Percentiles rank a stretch among this genome's conserved stretches.
Evolutionary conservation across 1,140 invertebrate genomes (phyloP).

Genomic region (Bombus waltoni): DNA sequence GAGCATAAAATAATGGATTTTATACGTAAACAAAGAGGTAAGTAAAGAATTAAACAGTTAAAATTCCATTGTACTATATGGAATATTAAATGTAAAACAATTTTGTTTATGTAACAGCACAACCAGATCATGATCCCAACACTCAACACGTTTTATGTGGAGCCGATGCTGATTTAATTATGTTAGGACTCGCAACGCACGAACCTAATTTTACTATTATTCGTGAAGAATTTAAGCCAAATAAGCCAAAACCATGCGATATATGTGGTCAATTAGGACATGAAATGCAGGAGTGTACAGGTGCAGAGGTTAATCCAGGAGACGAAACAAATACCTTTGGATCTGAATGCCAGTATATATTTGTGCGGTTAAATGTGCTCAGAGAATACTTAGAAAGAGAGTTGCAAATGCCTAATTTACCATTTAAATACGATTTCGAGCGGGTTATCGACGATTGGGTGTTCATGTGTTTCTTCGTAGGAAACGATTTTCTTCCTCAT

Average conservation of each 20-base stretch:
- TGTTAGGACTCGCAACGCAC: conserved; percentile 99
- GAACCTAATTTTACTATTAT: conserved; percentile 99
- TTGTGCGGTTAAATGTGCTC: conserved; percentile 95
- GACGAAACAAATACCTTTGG: conserved; percentile 85
- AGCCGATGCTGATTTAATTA: conserved; percentile 99
- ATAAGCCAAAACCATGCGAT: conserved; percentile 97
- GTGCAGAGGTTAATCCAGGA: conserved; percentile 83
- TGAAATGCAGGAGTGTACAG: conserved; percentile 97
- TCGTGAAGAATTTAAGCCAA: conserved; percentile 99
- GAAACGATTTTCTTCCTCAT: conserved; percentile 99
- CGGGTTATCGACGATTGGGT: conserved; percentile 99
- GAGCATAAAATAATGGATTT: conserved; percentile 99
- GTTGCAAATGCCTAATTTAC: conserved; percentile 95
- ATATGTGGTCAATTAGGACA: conserved; percentile 98
- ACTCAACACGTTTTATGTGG: conserved; percentile 99
- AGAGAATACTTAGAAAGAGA: conserved; percentile 97
- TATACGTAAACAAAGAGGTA: conserved; percentile 96
- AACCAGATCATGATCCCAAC: conserved; percentile 98
- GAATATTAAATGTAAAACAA: conserved; percentile 4
- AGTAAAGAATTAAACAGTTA: neutral
- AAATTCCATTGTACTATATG: neutral
- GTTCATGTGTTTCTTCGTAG: conserved; percentile 99
- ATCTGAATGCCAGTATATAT: conserved; percentile 92
- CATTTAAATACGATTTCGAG: conserved; percentile 95
- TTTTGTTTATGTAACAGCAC: conserved; percentile 84